Percentiles rank a stretch among this genome's conserved stretches.
Conservation (phyloP, 2,797 vertebrate species). For the Diplodus sargus region DNA sequence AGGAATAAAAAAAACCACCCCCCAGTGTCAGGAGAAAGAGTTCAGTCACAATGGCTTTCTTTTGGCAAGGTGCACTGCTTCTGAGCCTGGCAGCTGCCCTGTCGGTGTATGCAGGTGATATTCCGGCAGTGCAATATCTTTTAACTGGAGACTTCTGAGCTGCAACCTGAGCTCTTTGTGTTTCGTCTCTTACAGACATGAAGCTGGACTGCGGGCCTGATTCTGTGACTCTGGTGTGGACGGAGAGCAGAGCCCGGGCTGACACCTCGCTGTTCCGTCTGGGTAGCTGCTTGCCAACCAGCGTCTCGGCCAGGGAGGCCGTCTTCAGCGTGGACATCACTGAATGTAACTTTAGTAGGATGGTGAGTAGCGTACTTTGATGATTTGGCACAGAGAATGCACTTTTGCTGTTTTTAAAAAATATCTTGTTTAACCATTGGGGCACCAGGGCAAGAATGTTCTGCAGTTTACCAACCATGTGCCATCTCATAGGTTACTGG, state of each 20-base stretch:
- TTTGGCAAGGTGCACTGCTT: slow-evolving; percentile 36
- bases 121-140: background rate
- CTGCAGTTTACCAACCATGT: background rate
- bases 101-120: slow-evolving; percentile 71
- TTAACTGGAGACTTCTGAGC: too few species aligned
- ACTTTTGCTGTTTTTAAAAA: too few species aligned
- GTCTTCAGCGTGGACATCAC: slow-evolving; percentile 70
- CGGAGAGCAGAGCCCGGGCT: slow-evolving; percentile 42
- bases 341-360: slow-evolving; percentile 74
- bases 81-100: slow-evolving; percentile 34
- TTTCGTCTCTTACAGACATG: slow-evolving; percentile 60
- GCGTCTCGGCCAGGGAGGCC: slow-evolving; percentile 51
- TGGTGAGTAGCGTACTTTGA: slow-evolving; percentile 58
- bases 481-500: slow-evolving; percentile 72
- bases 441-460: too few species aligned
- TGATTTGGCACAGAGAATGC: too few species aligned
- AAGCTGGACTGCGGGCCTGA: slow-evolving; percentile 75
- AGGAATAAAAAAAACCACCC: slow-evolving; percentile 46
- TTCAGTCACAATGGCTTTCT: slow-evolving; percentile 68
- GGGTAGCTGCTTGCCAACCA: slow-evolving; percentile 77
- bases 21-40: rapidly evolving
- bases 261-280: slow-evolving; percentile 71
- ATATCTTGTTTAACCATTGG: too few species aligned
- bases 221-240: slow-evolving; percentile 77
- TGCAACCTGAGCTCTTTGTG: background rate